Conservation (phyloP, 1,140 invertebrate genomes). For the Euura saliciscinereae region DNA sequence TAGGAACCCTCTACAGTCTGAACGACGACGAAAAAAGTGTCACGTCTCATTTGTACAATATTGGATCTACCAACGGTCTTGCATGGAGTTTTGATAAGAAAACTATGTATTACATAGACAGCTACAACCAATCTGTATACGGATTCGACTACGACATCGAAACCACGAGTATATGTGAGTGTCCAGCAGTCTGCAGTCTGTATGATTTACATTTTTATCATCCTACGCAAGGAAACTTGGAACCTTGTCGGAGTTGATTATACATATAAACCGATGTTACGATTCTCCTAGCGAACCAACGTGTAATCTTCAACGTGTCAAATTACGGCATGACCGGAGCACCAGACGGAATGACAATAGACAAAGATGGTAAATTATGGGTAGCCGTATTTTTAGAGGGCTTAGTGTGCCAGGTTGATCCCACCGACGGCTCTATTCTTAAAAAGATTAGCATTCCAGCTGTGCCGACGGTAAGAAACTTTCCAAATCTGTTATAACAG, state of each 20-base stretch:
- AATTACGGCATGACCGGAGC: conserved; percentile 31
- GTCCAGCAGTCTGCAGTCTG: too few relatives aligned
- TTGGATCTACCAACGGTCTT: conserved; percentile 81
- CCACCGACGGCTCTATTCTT: neutral
- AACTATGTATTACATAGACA: conserved; percentile 77
- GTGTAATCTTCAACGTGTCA: conserved; percentile 34
- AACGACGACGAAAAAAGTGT: neutral
- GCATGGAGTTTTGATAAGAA: conserved; percentile 74
- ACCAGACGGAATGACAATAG: conserved; percentile 57
- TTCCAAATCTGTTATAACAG: too few relatives aligned
- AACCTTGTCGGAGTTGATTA: too few relatives aligned
- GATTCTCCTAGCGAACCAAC: conserved; percentile 31
- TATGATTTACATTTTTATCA: too few relatives aligned
- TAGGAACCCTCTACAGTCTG: neutral
- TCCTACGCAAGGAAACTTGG: too few relatives aligned
- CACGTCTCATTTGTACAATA: neutral
- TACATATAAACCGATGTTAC: neutral
- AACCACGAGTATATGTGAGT: conserved; percentile 70
- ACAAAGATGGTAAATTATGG: conserved; percentile 52
- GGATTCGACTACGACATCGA: conserved; percentile 75
- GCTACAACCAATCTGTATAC: conserved; percentile 67
- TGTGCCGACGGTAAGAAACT: too few relatives aligned
- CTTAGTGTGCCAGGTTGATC: conserved; percentile 23
- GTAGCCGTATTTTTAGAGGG: conserved; percentile 40
- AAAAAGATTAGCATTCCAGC: neutral